Evolutionary conservation across 92 coral and sea anemone genomes (phyloP).

Genomic region (Micromussa lordhowensis): DNA sequence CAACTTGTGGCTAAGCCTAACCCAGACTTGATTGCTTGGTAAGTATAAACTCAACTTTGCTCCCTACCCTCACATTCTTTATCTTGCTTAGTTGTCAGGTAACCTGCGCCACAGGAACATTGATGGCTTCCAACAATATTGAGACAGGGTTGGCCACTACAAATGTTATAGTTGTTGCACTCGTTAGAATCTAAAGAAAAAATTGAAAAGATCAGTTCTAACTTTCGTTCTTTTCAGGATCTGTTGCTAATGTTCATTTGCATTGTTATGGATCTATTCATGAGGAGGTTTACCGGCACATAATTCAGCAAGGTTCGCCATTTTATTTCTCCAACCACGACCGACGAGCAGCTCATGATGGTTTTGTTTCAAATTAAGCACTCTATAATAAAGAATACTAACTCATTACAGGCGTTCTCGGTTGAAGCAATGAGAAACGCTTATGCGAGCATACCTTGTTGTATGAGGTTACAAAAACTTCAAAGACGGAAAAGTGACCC

Average conservation of each 20-base stretch:
- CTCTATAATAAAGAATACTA: background rate
- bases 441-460: background rate
- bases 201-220: background rate
- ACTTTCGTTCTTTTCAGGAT: too few species aligned
- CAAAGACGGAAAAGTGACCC: background rate
- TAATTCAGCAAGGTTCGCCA: too few species aligned
- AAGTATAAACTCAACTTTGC: background rate
- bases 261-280: too few species aligned
- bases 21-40: background rate
- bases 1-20: too few species aligned
- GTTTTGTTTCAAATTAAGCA: too few species aligned
- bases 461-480: background rate
- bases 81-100: background rate
- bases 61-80: slow-evolving; percentile 23
- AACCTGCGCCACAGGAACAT: slow-evolving; percentile 37
- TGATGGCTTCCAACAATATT: slow-evolving; percentile 29
- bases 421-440: background rate
- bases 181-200: slow-evolving; percentile 38
- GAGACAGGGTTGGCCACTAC: slow-evolving; percentile 29
- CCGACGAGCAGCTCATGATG: background rate
- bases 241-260: too few species aligned
- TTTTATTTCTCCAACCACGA: background rate
- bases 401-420: background rate
- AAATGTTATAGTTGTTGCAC: slow-evolving; percentile 8
- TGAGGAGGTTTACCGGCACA: too few species aligned